Base-by-base conservation (phyloP, 2,888 invertebrate species). In the Drosophila flavopinicola region DNA sequence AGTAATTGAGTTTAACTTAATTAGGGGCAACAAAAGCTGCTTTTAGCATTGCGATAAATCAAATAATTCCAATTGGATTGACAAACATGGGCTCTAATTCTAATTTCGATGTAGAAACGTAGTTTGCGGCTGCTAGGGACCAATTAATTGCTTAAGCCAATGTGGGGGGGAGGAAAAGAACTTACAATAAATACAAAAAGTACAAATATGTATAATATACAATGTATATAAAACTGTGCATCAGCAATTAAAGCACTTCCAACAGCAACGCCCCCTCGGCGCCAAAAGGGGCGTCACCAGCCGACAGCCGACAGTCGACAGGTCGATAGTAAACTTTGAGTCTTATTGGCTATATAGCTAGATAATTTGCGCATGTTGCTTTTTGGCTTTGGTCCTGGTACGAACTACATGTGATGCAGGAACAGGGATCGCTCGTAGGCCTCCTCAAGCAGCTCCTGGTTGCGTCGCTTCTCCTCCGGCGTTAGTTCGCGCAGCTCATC, bases 361-460 rank as follows among this genome's bases (percentile, higher is more conserved):
- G 59, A 44, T 52, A 56, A 57, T 73, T 85, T 86, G 84, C 80
- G 84, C 82, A 67, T 67, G 17, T 47, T 32, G 17, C 23, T 35
- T 54, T 71, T 66, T 60, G 77, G 68, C 76, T 65, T 54, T 25
- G 27, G 13, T 48, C 37, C 29, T 17, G 49, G 6, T 37, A 15
- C 10, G 37, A 24, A 60, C 78, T 87, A 88, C 20, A 87, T 78
- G 49, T 85, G 88, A 24, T 88, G 84, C 41, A 90, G 54, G 41
- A 87, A 89, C 84, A 91, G 87, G 15, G 91, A 91, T 45, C 88
- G 87, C 59, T 91, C 91, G 48, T 89, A 90, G n/a, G 90, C 90
- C 57, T 91, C 91, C 15, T 91, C 91, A 9, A 90, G 76, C 85
- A 92, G 66, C 39, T 90, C 83, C 70, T 91, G 77, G 73, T 90